phyloP scores from a whole-genome alignment of 2,888 invertebrate species.

The Leptinotarsa peninsularis region DNA sequence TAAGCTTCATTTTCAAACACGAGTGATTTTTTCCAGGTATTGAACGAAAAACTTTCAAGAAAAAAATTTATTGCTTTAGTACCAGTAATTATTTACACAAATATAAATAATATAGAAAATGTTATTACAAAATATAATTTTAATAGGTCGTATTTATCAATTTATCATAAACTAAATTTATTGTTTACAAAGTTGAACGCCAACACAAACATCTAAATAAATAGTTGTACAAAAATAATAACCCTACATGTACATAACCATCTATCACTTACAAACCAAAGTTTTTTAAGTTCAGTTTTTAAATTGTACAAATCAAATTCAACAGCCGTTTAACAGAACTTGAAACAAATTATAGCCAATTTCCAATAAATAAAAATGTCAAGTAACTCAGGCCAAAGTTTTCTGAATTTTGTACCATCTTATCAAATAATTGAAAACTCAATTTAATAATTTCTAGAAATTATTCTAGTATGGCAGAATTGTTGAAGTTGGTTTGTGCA shows the following conservation, averaged over 20 bases:
- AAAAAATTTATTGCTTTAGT: slow-evolving; percentile 59
- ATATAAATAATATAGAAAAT: slow-evolving; percentile 56
- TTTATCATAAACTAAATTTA: slow-evolving; percentile 47
- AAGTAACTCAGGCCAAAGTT: no score
- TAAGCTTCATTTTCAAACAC: no score
- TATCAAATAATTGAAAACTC: no score
- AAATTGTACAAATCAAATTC: neutral
- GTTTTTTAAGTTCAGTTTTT: neutral
- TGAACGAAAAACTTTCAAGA: slow-evolving; percentile 38
- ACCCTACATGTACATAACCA: slow-evolving; percentile 38
- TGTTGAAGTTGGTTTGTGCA: neutral
- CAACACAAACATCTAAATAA: slow-evolving; percentile 51
- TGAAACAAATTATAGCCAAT: neutral
- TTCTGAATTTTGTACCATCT: no score
- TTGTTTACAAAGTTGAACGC: slow-evolving; percentile 39
- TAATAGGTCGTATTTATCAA: slow-evolving; percentile 35
- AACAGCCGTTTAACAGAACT: neutral
- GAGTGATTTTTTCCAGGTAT: no score
- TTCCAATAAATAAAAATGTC: neutral
- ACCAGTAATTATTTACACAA: slow-evolving; percentile 56
- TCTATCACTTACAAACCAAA: slow-evolving; percentile 34
- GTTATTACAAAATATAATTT: slow-evolving; percentile 55
- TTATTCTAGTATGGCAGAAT: no score
- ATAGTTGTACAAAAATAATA: slow-evolving; percentile 56
- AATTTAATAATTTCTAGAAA: no score